Percentiles rank a stretch among this genome's conserved stretches.
phyloP scores from a whole-genome alignment of 2,797 vertebrate species.

The Gallinago nigripennis region DNA sequence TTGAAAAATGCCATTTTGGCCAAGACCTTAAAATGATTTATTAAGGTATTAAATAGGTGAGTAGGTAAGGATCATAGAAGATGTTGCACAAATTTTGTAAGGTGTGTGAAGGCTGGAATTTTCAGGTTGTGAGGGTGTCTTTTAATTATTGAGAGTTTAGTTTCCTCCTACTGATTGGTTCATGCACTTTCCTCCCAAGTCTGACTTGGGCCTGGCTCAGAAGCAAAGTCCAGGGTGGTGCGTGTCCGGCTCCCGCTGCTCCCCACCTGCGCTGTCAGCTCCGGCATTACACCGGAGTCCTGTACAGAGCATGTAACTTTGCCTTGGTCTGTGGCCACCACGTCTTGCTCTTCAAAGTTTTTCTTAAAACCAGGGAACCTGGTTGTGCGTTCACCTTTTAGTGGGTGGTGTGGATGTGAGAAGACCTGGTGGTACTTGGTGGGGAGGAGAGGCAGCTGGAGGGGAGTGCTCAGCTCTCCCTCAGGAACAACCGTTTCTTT shows the following conservation, averaged over 20 bases:
- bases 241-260: background rate
- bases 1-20: background rate
- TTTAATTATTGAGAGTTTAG: background rate
- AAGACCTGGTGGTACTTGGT: background rate
- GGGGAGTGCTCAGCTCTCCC: background rate
- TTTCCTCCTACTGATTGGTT: background rate
- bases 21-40: background rate
- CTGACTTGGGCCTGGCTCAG: background rate
- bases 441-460: background rate
- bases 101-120: background rate
- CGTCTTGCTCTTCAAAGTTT: background rate
- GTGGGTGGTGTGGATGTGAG: background rate
- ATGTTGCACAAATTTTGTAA: background rate
- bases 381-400: background rate
- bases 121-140: background rate
- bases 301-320: accelerated
- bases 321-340: accelerated
- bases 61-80: background rate
- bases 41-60: background rate
- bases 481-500: background rate
- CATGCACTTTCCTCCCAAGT: background rate
- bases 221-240: accelerated
- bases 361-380: background rate
- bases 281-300: background rate
- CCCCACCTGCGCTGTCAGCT: background rate